Conservation (phyloP, 2,113 vertebrate species). For the Burhinus bistriatus region DNA sequence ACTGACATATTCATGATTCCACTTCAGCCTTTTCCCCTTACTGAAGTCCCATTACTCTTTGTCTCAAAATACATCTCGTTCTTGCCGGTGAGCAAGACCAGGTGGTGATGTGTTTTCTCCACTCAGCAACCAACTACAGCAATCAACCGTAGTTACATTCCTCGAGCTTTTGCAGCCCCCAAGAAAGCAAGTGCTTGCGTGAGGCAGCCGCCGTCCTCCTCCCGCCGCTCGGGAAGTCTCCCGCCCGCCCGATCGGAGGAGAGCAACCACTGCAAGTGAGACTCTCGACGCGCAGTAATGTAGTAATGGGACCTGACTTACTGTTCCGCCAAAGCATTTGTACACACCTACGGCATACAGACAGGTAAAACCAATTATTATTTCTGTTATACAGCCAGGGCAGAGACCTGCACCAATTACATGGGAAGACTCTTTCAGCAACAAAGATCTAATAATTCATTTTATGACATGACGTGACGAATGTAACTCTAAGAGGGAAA, state of each 20-base stretch:
- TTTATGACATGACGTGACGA: neutral
- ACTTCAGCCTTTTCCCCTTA: neutral
- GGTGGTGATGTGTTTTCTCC: neutral
- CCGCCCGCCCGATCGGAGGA: rapidly evolving
- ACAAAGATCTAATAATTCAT: neutral
- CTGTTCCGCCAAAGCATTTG: neutral
- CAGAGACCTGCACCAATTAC: neutral
- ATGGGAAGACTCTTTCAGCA: neutral
- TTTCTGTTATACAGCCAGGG: neutral
- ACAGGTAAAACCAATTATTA: neutral
- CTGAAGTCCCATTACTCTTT: neutral
- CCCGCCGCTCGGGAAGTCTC: neutral
- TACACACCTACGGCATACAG: neutral
- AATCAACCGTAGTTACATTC: neutral
- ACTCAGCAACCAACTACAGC: neutral
- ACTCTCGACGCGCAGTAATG: rapidly evolving
- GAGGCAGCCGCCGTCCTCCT: neutral
- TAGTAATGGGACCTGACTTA: neutral
- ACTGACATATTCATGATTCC: rapidly evolving
- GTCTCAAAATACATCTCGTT: neutral
- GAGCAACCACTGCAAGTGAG: neutral
- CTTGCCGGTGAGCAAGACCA: neutral
- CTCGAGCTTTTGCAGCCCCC: rapidly evolving
- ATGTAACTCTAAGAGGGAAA: neutral
- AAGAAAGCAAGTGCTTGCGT: rapidly evolving